Conservation (phyloP, 2,113 vertebrate genomes). For the Chaetura pelagica region DNA sequence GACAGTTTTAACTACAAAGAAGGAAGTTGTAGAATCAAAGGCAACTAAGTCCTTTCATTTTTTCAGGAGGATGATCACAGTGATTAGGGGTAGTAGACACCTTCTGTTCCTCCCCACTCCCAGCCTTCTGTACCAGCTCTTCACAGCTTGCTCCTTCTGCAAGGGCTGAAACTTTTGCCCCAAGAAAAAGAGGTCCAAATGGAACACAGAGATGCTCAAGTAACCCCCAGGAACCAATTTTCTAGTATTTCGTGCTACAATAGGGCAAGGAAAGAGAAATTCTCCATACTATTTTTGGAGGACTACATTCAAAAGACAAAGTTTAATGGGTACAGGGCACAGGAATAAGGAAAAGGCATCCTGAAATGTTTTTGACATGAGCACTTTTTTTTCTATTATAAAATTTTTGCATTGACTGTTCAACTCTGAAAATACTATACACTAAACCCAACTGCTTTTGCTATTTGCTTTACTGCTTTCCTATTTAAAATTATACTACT, state of each 20-base stretch:
- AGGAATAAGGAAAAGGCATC: neutral
- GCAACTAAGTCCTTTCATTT: neutral
- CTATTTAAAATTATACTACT: neutral
- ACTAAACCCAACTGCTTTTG: neutral
- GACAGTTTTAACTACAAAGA: neutral
- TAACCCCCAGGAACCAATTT: neutral
- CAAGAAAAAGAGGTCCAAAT: neutral
- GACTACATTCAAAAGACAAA: neutral
- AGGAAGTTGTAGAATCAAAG: neutral
- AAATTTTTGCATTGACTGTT: neutral
- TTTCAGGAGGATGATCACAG: neutral
- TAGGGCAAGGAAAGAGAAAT: neutral
- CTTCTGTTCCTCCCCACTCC: neutral
- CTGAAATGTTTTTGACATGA: neutral
- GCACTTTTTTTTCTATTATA: neutral
- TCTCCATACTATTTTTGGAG: neutral
- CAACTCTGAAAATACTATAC: neutral
- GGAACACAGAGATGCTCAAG: neutral
- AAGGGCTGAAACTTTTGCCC: neutral
- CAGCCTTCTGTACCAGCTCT: neutral
- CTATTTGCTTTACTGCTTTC: neutral
- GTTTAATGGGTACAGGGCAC: neutral
- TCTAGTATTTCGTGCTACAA: neutral
- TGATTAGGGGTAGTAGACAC: neutral
- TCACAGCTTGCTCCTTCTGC: neutral